Percentiles rank a stretch among this genome's conserved stretches.
Conservation (phyloP, 2,797 vertebrate genomes). For the Morelia viridis region DNA sequence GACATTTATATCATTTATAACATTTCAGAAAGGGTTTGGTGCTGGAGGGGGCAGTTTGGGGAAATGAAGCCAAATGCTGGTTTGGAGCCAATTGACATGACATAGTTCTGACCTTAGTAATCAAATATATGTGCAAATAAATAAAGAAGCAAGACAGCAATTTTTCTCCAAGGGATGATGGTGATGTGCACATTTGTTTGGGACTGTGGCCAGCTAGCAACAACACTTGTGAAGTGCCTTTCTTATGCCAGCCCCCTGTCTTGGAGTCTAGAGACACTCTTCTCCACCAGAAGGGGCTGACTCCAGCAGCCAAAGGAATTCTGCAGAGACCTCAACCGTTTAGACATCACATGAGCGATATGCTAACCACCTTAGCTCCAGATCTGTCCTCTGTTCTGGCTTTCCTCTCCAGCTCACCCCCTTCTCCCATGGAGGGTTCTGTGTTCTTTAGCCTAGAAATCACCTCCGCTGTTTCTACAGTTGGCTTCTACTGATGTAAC, state of each 20-base stretch:
- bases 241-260: neutral
- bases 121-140: slow-evolving; percentile 8
- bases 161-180: slow-evolving; percentile 2
- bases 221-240: neutral
- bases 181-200: neutral
- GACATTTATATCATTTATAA: neutral
- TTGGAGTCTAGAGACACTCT: neutral
- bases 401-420: neutral
- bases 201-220: neutral
- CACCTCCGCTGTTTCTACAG: neutral
- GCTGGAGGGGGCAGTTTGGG: neutral
- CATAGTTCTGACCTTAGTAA: slow-evolving; percentile 25
- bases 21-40: neutral
- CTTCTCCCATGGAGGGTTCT: neutral
- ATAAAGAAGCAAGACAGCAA: neutral
- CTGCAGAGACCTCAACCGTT: neutral
- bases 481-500: neutral
- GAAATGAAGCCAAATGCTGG: neutral
- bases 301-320: neutral
- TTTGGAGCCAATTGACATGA: neutral
- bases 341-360: neutral
- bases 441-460: neutral
- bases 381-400: neutral
- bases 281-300: neutral
- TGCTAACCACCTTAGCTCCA: too few relatives aligned